Conservation (phyloP, 1,140 invertebrate species). For the Muscidifurax raptorellus region DNA sequence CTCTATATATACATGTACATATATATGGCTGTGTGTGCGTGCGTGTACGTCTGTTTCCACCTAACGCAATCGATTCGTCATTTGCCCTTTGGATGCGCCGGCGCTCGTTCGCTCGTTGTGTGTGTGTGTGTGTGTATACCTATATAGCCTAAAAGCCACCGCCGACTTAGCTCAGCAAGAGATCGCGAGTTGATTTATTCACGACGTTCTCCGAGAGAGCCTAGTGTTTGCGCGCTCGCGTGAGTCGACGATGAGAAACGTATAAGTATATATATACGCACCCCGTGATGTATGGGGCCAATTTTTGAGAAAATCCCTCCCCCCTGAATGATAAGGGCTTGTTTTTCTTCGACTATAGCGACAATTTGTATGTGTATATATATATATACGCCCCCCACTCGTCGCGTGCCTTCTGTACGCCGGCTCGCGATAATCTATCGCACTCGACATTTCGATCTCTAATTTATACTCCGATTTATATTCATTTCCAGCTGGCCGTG, state of each 20-base stretch:
- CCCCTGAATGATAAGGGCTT: constrained; percentile 6
- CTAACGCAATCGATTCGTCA: constrained; percentile 48
- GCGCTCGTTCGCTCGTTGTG: background rate
- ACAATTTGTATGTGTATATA: background rate
- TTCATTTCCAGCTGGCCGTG: background rate
- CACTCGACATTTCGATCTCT: background rate
- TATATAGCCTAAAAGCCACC: background rate
- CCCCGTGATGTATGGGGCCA: background rate
- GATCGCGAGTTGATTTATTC: constrained; percentile 19
- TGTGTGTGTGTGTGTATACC: background rate
- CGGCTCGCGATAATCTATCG: background rate
- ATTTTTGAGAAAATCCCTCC: constrained; percentile 25
- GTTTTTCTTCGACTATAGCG: background rate
- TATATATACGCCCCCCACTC: background rate
- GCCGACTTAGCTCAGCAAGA: background rate
- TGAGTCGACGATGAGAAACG: background rate
- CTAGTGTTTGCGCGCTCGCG: background rate
- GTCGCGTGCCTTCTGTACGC: background rate
- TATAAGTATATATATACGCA: no score
- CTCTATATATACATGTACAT: background rate
- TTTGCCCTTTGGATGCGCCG: constrained; percentile 27
- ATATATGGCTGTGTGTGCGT: background rate
- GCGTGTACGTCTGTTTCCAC: constrained; percentile 13
- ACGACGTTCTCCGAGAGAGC: background rate
- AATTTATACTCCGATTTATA: background rate